Base-by-base conservation (phyloP, 1,140 invertebrate species). In the Orussus abietinus region DNA sequence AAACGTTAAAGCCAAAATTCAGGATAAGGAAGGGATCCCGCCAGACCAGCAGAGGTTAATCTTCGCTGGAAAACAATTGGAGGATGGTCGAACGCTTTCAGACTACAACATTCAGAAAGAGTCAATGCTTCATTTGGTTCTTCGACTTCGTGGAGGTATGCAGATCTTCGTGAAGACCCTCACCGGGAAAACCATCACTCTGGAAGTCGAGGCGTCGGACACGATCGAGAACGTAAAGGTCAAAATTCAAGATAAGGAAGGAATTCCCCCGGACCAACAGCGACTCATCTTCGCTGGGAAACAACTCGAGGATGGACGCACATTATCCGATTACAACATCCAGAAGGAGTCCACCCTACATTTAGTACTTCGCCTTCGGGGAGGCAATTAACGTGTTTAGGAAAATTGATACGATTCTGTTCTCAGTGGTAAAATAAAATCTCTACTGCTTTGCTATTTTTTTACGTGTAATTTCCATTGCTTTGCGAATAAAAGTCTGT, bases 61-160 rank as follows among this genome's bases (percentile, higher is more conserved):
- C 75, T 81, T 85, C 9, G 82, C 67, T 52, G 83, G 83, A 4
- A 84, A 84, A 59, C 82, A 86, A 59, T 59, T 87, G 3, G 83
- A 85, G 61, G 80, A 82, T 66, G 80, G 80, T 0, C 72, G 79
- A 4, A 73, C 77, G 3, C 57, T 83, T 0, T 78, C 75, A 1
- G 80, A 80, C 37, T 85, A 85, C 60, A 85, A 85, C 46, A 85
- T 86, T 51, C 84, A 87, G 51, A 86, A 86, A 47, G 85, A 88
- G 55, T 87, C 84, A 0, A 88, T 84, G 3, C 69, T 83, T 3
- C 83, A 89, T 63, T 62, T 87, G 43, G 83, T 85, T 4, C 59
- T 86, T 1, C 65, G 82, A 41, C 72, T 88, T 7, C 67, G 82
- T 51, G 86, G 86, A 62, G 74, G 71, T 28, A 83, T 83, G 80